Evolutionary conservation across 1,140 invertebrate species (phyloP).

Genomic region (Arctopsyche grandis): DNA sequence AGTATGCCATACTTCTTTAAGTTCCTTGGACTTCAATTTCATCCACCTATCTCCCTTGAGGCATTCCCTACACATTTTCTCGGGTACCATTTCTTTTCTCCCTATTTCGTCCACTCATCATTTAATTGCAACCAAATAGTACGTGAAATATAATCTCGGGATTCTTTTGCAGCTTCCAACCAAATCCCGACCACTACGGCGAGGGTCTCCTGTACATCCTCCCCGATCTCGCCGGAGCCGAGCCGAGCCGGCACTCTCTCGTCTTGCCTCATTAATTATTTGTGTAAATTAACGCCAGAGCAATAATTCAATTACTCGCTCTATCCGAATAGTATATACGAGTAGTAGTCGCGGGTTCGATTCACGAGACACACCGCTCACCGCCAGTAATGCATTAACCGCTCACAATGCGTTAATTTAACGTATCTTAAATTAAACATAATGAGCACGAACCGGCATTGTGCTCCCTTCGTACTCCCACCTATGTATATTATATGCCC

Average conservation of each 20-base stretch:
- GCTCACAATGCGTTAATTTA: constrained; percentile 41
- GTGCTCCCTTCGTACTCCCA: background rate
- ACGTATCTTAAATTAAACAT: constrained; percentile 41
- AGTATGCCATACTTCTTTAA: no score
- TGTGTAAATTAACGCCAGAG: constrained; percentile 46
- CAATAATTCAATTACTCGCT: constrained; percentile 50
- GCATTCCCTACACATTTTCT: no score
- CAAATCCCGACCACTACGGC: no score
- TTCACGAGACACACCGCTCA: background rate
- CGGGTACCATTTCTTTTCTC: no score
- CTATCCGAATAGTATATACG: constrained; percentile 3
- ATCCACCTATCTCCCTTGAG: no score
- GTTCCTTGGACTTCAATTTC: no score
- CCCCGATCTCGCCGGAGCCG: constrained; percentile 24
- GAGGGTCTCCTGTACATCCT: background rate
- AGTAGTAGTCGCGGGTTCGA: background rate
- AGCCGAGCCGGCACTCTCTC: constrained; percentile 6
- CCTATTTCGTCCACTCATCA: no score
- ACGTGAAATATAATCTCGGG: no score
- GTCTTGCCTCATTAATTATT: constrained; percentile 49
- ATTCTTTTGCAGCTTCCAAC: no score
- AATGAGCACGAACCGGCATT: constrained; percentile 29
- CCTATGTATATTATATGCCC: no score
- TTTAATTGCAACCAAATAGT: no score
- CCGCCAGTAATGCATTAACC: constrained; percentile 38